Conservation (phyloP, 2,113 vertebrate species). For the Marmota flaviventris region DNA sequence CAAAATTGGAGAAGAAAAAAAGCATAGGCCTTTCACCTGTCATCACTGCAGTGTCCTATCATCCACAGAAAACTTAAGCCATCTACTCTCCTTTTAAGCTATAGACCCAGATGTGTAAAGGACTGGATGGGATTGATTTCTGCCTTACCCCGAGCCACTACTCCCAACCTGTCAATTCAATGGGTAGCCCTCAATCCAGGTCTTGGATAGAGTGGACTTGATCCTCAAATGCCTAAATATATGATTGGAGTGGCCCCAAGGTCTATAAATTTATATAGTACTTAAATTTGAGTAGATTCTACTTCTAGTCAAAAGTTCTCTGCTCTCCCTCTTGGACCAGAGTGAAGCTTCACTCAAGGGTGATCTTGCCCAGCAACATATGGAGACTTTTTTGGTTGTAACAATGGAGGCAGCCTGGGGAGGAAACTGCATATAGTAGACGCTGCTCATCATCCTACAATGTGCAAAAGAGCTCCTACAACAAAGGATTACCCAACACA, state of each 20-base stretch:
- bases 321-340: neutral
- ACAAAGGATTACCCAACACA: neutral
- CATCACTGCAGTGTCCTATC: neutral
- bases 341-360: neutral
- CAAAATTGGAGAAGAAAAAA: constrained; percentile 22
- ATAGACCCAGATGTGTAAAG: neutral
- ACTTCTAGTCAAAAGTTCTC: neutral
- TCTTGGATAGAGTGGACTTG: neutral
- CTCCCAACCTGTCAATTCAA: neutral
- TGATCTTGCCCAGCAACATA: neutral
- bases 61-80: neutral
- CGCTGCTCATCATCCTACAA: neutral
- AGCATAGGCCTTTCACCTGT: neutral
- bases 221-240: neutral
- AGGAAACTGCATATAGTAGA: constrained; percentile 1
- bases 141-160: neutral
- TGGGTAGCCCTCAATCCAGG: neutral
- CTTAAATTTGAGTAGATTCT: neutral
- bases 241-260: neutral
- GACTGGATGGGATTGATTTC: neutral
- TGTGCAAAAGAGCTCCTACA: neutral
- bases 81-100: neutral
- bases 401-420: neutral
- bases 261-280: neutral
- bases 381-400: constrained; percentile 5